A percentile compares a stretch with the other conserved stretches of the same genome.
phyloP scores from a whole-genome alignment of 2,113 vertebrate genomes.

The Poeciliopsis prolifica region DNA sequence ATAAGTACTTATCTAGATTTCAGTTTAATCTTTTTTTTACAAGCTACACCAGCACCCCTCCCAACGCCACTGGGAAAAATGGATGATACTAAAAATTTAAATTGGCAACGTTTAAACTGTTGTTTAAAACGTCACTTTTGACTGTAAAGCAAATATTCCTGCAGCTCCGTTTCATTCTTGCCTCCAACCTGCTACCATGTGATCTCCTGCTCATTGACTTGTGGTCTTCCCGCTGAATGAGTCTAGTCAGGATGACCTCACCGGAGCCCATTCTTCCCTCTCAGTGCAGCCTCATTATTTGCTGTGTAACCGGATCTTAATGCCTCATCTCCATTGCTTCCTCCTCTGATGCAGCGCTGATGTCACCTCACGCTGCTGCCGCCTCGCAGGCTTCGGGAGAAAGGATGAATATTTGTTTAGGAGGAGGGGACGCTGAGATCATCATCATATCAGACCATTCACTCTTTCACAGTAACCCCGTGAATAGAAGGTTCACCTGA shows the following conservation, averaged over 20 bases:
- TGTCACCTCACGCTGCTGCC: constrained; percentile 64
- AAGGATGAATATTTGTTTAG: constrained; percentile 21
- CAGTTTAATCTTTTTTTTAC: background rate
- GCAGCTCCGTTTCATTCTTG: constrained; percentile 13
- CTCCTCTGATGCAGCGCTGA: constrained; percentile 68
- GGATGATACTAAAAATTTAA: no score
- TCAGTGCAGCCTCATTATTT: constrained; percentile 47
- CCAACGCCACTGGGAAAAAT: no score
- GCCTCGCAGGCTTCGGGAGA: constrained; percentile 48
- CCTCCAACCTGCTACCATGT: constrained; percentile 2
- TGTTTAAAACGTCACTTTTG: background rate
- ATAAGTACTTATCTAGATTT: no score
- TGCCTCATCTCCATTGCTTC: constrained; percentile 64
- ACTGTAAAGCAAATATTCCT: background rate
- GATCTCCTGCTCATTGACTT: constrained; percentile 54
- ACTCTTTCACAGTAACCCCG: background rate
- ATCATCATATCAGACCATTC: constrained; percentile 31
- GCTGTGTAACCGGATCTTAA: constrained; percentile 75
- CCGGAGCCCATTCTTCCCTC: constrained; percentile 56
- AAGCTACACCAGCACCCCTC: no score
- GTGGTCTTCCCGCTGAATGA: constrained; percentile 57
- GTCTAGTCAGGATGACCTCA: constrained; percentile 67
- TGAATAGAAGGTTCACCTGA: background rate
- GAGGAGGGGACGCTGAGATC: constrained; percentile 38
- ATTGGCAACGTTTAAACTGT: no score